phyloP scores from a whole-genome alignment of 2,113 vertebrate species.

The Cacatua alba region DNA sequence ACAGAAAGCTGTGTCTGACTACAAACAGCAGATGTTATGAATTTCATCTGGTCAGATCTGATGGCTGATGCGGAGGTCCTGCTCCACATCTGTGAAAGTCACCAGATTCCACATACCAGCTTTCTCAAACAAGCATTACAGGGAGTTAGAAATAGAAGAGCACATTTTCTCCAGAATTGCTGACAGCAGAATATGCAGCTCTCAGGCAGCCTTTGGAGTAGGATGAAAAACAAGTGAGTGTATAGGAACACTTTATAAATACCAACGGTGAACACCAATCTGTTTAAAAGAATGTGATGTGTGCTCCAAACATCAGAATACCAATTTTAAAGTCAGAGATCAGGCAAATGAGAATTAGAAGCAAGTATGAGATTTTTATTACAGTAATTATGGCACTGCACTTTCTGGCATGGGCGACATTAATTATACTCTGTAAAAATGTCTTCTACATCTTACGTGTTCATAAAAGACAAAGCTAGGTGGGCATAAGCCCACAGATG shows the following conservation, averaged over 20 bases:
- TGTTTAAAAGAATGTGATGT: background rate
- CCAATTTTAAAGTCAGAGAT: background rate
- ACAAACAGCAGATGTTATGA: conserved; percentile 47
- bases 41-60: conserved; percentile 54
- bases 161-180: background rate
- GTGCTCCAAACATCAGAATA: background rate
- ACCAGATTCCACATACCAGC: conserved; percentile 32
- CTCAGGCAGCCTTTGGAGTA: background rate
- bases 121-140: background rate
- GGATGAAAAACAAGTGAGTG: background rate
- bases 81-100: conserved; percentile 56
- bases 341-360: background rate
- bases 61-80: conserved; percentile 62
- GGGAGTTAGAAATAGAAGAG: background rate
- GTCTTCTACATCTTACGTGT: background rate
- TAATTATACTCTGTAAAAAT: conserved; percentile 18
- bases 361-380: background rate
- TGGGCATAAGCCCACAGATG: background rate
- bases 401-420: background rate
- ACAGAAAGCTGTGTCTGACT: conserved; percentile 43
- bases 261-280: background rate
- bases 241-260: background rate
- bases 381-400: background rate
- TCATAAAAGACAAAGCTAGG: background rate
- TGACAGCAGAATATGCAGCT: background rate